phyloP scores from a whole-genome alignment of 1,140 invertebrate genomes.

The Penaeus indicus region DNA sequence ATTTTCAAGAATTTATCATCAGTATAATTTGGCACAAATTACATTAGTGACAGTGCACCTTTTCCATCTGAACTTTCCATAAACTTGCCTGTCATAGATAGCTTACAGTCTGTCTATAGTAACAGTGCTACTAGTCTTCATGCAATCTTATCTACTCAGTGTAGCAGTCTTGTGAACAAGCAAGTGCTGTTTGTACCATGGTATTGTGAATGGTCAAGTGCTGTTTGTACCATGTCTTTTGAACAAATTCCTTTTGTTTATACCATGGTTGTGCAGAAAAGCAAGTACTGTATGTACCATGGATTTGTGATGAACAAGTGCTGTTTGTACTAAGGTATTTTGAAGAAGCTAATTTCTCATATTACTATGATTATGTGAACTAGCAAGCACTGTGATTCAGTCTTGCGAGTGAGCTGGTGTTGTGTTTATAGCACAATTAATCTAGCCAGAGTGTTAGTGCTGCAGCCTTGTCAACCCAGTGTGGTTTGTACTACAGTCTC shows the following conservation, averaged over 20 bases:
- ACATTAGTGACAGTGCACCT: conserved; percentile 40
- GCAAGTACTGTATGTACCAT: background rate
- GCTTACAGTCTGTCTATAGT: conserved; percentile 34
- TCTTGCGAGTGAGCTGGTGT: too few relatives aligned
- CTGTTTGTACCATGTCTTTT: conserved; percentile 6
- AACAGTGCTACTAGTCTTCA: conserved; percentile 59
- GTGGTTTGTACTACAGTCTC: too few relatives aligned
- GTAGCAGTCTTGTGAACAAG: conserved; percentile 21
- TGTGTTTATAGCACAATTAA: too few relatives aligned
- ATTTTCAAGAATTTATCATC: background rate
- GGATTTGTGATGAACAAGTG: conserved; percentile 25
- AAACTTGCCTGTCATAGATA: conserved; percentile 53
- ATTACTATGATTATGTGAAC: too few relatives aligned
- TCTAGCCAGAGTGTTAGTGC: too few relatives aligned
- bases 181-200: conserved; percentile 1
- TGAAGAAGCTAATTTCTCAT: too few relatives aligned
- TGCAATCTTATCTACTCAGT: conserved; percentile 50
- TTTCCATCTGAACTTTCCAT: conserved; percentile 41
- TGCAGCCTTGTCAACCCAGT: too few relatives aligned
- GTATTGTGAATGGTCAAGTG: conserved; percentile 26
- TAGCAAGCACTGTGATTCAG: too few relatives aligned
- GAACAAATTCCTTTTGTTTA: too few relatives aligned
- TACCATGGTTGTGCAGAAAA: too few relatives aligned
- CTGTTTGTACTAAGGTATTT: conserved; percentile 11
- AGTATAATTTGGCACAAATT: conserved; percentile 37